Evolutionary conservation across 2,113 vertebrate genomes (phyloP).

Genomic region (Anhinga rufa): DNA sequence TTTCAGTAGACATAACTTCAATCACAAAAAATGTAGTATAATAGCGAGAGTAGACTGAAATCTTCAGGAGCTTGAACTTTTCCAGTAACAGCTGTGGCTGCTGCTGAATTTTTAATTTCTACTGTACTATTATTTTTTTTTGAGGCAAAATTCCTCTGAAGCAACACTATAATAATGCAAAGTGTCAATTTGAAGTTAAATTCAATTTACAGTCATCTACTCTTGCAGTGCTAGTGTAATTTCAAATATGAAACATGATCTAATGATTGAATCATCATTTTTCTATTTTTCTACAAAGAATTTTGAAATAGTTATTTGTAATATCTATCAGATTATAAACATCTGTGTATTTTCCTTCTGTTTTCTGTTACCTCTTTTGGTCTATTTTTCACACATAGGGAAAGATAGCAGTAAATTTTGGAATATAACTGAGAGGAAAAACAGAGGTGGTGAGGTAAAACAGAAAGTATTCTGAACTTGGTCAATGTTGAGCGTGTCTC

Average conservation of each 20-base stretch:
- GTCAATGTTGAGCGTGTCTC: not conserved
- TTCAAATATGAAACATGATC: not conserved
- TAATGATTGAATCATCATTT: not conserved
- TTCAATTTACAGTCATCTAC: not conserved
- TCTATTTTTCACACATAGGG: not conserved
- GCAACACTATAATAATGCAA: not conserved
- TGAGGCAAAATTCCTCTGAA: not conserved
- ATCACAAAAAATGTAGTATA: not conserved
- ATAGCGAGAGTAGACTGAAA: not conserved
- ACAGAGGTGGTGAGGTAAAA: not conserved
- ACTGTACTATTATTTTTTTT: not conserved
- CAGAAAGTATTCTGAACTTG: not conserved
- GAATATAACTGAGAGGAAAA: not conserved
- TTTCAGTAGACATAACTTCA: not conserved
- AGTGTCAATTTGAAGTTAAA: not conserved
- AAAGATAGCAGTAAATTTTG: not conserved
- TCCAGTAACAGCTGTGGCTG: not conserved
- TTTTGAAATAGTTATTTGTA: not conserved
- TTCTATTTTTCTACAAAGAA: not conserved
- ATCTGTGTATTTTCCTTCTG: not conserved
- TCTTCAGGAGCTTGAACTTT: not conserved
- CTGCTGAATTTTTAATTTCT: not conserved
- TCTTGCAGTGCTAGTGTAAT: not conserved
- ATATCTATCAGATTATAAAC: not conserved
- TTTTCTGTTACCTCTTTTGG: not conserved